phyloP scores from a whole-genome alignment of 2,888 invertebrate genomes.

The Drosophila pegasa region DNA sequence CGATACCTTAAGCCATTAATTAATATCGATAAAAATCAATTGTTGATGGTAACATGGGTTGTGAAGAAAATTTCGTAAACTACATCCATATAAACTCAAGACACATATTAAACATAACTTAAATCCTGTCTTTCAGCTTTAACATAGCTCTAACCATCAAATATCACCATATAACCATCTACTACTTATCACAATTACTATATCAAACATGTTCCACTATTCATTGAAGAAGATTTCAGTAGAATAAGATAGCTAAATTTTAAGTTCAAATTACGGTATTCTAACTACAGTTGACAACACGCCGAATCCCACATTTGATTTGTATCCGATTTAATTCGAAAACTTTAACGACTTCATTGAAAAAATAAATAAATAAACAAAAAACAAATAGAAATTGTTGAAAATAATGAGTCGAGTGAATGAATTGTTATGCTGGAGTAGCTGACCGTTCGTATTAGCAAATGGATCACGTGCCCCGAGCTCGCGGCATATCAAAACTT shows the following conservation, averaged over 20 bases:
- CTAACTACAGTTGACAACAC: background rate
- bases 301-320: background rate
- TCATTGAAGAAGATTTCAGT: background rate
- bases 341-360: slow-evolving; percentile 4
- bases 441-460: slow-evolving; percentile 40
- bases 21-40: too few relatives aligned
- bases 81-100: too few relatives aligned
- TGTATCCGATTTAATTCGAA: background rate
- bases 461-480: slow-evolving; percentile 63
- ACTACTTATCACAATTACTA: background rate
- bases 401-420: slow-evolving; percentile 4
- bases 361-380: too few relatives aligned
- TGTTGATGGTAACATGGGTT: too few relatives aligned
- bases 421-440: slow-evolving; percentile 43
- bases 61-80: too few relatives aligned
- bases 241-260: background rate
- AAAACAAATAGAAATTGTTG: background rate
- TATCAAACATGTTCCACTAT: background rate
- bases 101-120: too few relatives aligned
- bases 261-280: background rate
- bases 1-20: too few relatives aligned
- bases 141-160: too few relatives aligned
- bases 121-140: too few relatives aligned
- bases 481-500: slow-evolving; percentile 32
- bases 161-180: background rate